These are phyloP conservation scores for Lysandra coridon DNA, from an alignment of 2,888 invertebrate species.

Conservation along the genomic window DNA sequence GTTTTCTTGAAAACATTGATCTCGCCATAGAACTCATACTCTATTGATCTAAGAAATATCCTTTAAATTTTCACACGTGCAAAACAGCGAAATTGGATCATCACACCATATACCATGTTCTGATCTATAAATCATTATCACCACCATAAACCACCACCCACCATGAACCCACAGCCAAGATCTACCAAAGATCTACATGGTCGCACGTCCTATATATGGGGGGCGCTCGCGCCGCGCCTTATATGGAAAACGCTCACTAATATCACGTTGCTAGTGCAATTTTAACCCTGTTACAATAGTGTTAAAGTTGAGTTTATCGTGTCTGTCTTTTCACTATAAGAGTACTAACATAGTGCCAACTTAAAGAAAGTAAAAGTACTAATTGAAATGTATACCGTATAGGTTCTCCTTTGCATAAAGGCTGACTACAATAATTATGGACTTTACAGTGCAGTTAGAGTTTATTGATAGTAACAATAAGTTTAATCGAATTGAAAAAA, in stretches of 20 bases:
- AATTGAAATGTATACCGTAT: neutral
- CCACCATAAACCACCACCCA: conserved; percentile 7
- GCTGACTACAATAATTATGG: too few species aligned
- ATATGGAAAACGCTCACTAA: conserved; percentile 13
- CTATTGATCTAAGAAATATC: too few species aligned
- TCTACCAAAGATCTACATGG: conserved; percentile 4
- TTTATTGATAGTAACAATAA: too few species aligned
- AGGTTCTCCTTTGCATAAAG: too few species aligned
- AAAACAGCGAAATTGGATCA: neutral
- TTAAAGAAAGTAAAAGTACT: neutral
- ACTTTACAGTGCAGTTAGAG: too few species aligned
- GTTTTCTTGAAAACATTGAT: too few species aligned
- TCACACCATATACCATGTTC: neutral
- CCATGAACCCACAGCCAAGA: neutral
- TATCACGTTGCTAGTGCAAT: neutral
- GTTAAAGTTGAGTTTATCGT: neutral
- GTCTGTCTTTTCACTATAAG: neutral
- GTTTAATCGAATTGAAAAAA: too few species aligned
- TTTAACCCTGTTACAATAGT: neutral
- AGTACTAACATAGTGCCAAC: too few species aligned
- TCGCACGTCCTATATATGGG: conserved; percentile 7
- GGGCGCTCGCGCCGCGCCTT: conserved; percentile 15
- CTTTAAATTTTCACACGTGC: neutral
- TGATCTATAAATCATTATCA: neutral
- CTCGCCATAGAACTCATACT: too few species aligned